phyloP scores from a whole-genome alignment of 1,140 invertebrate genomes.

The Amphibalanus amphitrite region DNA sequence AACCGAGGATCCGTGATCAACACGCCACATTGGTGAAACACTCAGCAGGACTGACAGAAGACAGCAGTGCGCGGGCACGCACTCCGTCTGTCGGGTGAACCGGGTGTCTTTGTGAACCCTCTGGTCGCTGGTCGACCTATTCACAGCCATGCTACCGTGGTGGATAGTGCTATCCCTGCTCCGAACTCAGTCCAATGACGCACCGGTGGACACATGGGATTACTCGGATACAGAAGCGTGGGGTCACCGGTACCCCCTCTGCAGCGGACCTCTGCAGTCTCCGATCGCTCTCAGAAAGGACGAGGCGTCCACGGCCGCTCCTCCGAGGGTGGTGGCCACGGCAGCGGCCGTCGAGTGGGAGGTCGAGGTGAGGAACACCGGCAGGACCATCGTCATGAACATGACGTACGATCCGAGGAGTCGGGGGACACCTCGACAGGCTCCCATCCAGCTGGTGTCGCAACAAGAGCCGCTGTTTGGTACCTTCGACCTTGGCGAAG shows the following conservation, averaged over 20 bases:
- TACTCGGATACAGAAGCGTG: not conserved
- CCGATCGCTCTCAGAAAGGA: constrained; percentile 19
- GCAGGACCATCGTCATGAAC: constrained; percentile 23
- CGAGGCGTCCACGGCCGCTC: constrained; percentile 5
- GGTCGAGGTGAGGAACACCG: constrained; percentile 24
- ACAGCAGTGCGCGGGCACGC: too few species aligned
- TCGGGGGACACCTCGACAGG: not conserved
- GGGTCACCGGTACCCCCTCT: constrained; percentile 4
- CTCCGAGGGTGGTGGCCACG: constrained; percentile 19
- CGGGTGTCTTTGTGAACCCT: too few species aligned
- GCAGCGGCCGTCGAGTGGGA: constrained; percentile 18
- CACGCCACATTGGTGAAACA: too few species aligned
- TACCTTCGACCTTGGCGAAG: constrained; percentile 40
- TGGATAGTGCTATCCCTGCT: too few species aligned
- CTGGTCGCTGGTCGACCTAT: too few species aligned
- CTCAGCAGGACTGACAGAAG: too few species aligned
- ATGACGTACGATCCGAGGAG: too few species aligned
- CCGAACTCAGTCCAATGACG: too few species aligned
- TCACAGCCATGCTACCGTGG: too few species aligned
- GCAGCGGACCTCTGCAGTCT: constrained; percentile 17
- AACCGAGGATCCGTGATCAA: too few species aligned
- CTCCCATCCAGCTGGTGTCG: not conserved
- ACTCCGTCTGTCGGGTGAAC: too few species aligned
- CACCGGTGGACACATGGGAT: too few species aligned
- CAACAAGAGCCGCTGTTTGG: constrained; percentile 22